Evolutionary conservation across 2,113 vertebrate genomes (phyloP), one percentile per base, ranked within the genome.

Genomic region (Apeltes quadracus): DNA sequence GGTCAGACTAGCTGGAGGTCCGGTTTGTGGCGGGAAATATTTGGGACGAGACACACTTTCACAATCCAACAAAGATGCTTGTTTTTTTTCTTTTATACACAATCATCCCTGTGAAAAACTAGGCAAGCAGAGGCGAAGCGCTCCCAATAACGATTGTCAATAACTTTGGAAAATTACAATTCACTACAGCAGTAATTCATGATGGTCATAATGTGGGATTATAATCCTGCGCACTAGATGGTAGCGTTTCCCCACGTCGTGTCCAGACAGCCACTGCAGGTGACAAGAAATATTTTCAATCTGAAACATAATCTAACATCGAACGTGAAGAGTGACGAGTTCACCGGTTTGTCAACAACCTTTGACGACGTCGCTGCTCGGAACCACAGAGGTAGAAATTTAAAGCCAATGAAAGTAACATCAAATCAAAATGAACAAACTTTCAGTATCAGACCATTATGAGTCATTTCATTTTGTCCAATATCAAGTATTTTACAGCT

Each of bases 211-310:
- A 8, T 29, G 71, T 50, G 13, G 39, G 53, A 41, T 55, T 62
- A 41, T 38, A 7, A 18, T 48, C 16, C 16, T 39, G 69, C 64
- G 25, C 89, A 87, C 79, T 68, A 88, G 87, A 69, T 78, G 87
- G 87, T 63, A 22, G 64, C 75, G 57, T 91, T 87, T 89, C 81
- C 48, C 38, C 44, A 55, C 1, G 12, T 1, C 62, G 16, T 23
- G 14, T 5, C 3, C 20, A 15, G 46, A 39, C 27, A 73, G 61
- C 48, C 0, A 1, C 27, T 18, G 41, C 50, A 62, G 36, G 13
- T 22, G 46, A 51, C 23, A 36, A 20, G 41, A 46, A 25, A 18
- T 51, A n/a, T 38, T 51, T 65, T 51, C 14, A 38, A 23, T 12
- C 44, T 50, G 13, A n/a, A 15, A 22, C 29, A 51, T 65, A 16